These are phyloP conservation scores for Psococerastis gibbosa DNA, from an alignment of 2,888 invertebrate species.

Conservation along the genomic window DNA sequence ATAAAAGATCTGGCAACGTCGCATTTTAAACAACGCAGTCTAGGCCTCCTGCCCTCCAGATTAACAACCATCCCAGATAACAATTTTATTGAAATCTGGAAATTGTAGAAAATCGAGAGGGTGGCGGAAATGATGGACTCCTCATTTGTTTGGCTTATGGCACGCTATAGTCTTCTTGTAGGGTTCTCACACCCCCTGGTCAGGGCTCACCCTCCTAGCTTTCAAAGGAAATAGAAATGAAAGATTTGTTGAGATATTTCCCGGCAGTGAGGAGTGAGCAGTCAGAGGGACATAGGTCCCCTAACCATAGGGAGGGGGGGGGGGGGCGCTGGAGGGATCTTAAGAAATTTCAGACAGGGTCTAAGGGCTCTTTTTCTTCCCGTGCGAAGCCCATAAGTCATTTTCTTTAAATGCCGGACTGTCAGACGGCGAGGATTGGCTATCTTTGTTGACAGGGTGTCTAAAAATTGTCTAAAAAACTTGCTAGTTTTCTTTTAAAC, in stretches of 20 bases:
- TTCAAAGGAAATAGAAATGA: conserved; percentile 9
- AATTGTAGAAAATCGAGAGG: conserved; percentile 1
- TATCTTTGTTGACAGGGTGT: too few species aligned
- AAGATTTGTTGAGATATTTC: conserved; percentile 6
- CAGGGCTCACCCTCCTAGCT: conserved; percentile 8
- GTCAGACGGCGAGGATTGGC: too few species aligned
- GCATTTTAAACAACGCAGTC: background rate
- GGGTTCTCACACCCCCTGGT: conserved; percentile 7
- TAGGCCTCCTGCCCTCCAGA: too few species aligned
- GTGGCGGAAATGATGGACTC: background rate
- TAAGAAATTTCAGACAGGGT: too few species aligned
- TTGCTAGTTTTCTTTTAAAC: too few species aligned
- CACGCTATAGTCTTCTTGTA: background rate
- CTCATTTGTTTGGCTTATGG: background rate
- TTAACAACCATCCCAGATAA: conserved; percentile 10
- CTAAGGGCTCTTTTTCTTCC: too few species aligned
- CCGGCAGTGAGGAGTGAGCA: background rate
- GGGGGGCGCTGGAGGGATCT: too few species aligned
- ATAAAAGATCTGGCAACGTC: too few species aligned
- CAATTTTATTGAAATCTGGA: conserved; percentile 11
- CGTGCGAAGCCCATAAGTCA: too few species aligned
- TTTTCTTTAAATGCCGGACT: too few species aligned
- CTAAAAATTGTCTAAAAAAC: too few species aligned
- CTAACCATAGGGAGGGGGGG: too few species aligned
- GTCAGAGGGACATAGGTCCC: background rate